A percentile compares a stretch with the other conserved stretches of the same genome.
Conservation (phyloP, 64 coral and sea anemone genomes). For the Pachyseris speciosa region DNA sequence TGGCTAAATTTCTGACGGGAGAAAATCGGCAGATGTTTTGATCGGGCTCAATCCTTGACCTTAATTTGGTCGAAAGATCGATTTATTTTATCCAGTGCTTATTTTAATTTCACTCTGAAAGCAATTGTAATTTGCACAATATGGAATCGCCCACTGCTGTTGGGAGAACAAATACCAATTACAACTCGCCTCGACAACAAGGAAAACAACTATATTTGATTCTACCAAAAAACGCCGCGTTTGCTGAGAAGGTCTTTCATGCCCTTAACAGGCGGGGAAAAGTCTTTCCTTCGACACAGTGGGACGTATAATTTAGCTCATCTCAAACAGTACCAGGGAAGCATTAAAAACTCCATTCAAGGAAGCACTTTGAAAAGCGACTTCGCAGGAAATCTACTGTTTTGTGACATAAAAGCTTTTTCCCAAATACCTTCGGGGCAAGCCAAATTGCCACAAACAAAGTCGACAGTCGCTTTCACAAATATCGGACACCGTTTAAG, state of each 20-base stretch:
- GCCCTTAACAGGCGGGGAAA: slow-evolving; percentile 4
- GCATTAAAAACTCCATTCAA: slow-evolving; percentile 33
- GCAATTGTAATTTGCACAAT: slow-evolving; percentile 64
- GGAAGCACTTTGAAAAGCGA: slow-evolving; percentile 53
- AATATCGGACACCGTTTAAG: slow-evolving; percentile 44
- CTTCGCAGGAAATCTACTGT: slow-evolving; percentile 43
- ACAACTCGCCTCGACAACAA: slow-evolving; percentile 11
- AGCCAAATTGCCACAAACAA: slow-evolving; percentile 40
- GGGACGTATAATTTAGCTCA: neutral
- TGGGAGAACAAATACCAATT: slow-evolving; percentile 61
- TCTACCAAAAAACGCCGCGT: neutral
- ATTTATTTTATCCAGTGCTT: slow-evolving; percentile 10
- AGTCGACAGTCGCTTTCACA: slow-evolving; percentile 34
- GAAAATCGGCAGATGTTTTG: slow-evolving; percentile 8
- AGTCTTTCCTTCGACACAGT: slow-evolving; percentile 23
- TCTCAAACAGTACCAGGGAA: slow-evolving; percentile 20
- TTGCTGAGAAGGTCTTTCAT: slow-evolving; percentile 4
- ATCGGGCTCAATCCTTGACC: neutral
- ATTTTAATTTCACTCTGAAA: slow-evolving; percentile 37
- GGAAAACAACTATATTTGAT: slow-evolving; percentile 49
- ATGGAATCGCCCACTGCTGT: slow-evolving; percentile 39
- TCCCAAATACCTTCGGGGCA: slow-evolving; percentile 49
- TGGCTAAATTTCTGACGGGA: neutral
- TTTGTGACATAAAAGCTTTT: slow-evolving; percentile 8
- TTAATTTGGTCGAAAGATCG: slow-evolving; percentile 13